Conservation (phyloP, 2,888 invertebrate species). For the Encarsia formosa region DNA sequence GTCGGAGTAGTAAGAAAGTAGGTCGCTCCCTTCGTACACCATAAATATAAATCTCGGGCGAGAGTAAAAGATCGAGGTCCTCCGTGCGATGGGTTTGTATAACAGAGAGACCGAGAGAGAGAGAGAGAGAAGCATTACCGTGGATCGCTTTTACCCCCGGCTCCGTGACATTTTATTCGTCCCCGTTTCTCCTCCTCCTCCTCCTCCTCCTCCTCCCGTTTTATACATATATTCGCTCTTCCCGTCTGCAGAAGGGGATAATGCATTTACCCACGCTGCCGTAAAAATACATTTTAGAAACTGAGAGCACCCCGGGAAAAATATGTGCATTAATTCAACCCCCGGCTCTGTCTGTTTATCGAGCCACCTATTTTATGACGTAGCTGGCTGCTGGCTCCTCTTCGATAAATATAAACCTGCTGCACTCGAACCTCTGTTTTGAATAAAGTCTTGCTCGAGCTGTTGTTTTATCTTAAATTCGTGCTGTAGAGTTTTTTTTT, state of each 20-base stretch:
- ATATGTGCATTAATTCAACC: constrained; percentile 19
- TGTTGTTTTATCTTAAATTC: too few species aligned
- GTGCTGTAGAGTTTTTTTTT: too few species aligned
- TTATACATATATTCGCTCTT: constrained; percentile 14
- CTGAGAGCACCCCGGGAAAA: not conserved
- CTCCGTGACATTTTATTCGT: constrained; percentile 27
- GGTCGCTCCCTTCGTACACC: constrained; percentile 30
- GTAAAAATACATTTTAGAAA: constrained; percentile 22
- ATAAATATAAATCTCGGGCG: constrained; percentile 40
- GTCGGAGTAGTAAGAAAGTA: too few species aligned
- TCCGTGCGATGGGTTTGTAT: constrained; percentile 26
- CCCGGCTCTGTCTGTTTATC: too few species aligned
- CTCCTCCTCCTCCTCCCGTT: constrained; percentile 2
- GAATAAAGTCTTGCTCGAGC: too few species aligned
- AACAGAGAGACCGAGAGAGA: constrained; percentile 11
- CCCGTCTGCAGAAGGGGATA: constrained; percentile 1
- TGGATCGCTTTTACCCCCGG: not conserved
- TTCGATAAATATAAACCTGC: too few species aligned
- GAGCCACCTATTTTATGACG: too few species aligned
- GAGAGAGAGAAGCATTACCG: not conserved
- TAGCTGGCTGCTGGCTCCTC: too few species aligned
- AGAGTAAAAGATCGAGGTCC: constrained; percentile 34
- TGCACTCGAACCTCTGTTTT: too few species aligned
- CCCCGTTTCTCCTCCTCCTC: not conserved
- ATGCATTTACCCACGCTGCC: constrained; percentile 19